These are phyloP conservation scores for Sinodicranocentrus sp. DNA, from an alignment of 2,888 invertebrate species.

Conservation along the genomic window DNA sequence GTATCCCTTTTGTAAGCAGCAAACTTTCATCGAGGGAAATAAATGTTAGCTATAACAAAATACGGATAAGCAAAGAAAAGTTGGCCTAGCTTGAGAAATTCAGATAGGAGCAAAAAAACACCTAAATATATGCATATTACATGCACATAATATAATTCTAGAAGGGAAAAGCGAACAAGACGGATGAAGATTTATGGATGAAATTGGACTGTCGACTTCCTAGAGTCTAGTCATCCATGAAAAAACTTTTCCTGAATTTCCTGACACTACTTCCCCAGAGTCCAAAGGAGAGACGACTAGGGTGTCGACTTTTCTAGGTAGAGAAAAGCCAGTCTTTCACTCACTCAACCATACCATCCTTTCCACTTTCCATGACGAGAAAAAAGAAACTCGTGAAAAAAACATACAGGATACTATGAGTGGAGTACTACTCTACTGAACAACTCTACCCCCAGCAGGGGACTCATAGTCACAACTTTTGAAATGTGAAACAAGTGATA, in stretches of 20 bases:
- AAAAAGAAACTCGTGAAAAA: no score
- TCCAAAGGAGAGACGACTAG: conserved; percentile 1
- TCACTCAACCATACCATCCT: no score
- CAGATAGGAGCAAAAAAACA: no score
- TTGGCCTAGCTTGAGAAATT: no score
- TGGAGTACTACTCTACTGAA: no score
- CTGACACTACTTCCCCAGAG: conserved; percentile 62
- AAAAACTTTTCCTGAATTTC: conserved; percentile 65
- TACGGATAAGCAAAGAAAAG: no score
- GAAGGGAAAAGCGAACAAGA: conserved; percentile 49
- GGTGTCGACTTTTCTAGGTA: neutral
- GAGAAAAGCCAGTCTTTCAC: no score
- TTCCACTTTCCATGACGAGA: no score
- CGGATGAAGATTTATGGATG: conserved; percentile 68
- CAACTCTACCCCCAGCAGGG: neutral
- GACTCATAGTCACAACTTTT: neutral
- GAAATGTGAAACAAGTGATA: conserved; percentile 2
- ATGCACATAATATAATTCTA: neutral
- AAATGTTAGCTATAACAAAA: no score
- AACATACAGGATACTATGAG: no score
- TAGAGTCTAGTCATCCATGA: conserved; percentile 64
- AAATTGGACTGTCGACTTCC: conserved; percentile 68
- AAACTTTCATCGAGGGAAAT: neutral
- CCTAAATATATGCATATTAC: conserved; percentile 15
- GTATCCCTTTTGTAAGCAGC: neutral